A percentile compares a stretch with the other conserved stretches of the same genome.
Evolutionary conservation across 2,888 invertebrate genomes (phyloP).

Genomic region (Colostygia pectinataria): DNA sequence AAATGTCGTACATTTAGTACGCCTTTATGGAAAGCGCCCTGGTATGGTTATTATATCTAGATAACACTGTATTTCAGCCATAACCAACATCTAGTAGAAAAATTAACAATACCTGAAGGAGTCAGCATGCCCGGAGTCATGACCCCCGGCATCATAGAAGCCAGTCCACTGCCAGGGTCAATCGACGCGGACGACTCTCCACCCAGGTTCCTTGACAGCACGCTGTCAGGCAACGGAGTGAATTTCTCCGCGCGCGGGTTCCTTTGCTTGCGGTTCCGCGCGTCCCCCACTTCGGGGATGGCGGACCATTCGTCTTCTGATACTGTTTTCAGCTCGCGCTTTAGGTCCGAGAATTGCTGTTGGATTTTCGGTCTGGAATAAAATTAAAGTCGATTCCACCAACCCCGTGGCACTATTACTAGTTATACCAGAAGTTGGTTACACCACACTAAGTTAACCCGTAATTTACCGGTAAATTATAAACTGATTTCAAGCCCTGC

Average conservation of each 20-base stretch:
- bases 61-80: no score
- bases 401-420: no score
- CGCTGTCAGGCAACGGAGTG: slow-evolving; percentile 98
- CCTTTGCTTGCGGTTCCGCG: slow-evolving; percentile 96
- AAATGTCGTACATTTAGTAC: no score
- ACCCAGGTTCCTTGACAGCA: slow-evolving; percentile 92
- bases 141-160: slow-evolving; percentile 94
- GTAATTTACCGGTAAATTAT: no score
- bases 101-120: slow-evolving; percentile 84
- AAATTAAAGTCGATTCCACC: no score
- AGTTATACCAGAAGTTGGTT: no score
- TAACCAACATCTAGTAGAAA: no score
- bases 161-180: slow-evolving; percentile 93
- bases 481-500: no score
- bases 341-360: slow-evolving; percentile 99
- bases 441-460: no score
- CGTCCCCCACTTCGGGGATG: slow-evolving; percentile 99
- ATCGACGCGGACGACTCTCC: slow-evolving; percentile 90
- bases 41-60: no score
- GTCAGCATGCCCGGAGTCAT: slow-evolving; percentile 94
- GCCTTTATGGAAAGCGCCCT: no score
- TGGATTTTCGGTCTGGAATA: slow-evolving; percentile 95
- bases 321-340: slow-evolving; percentile 91
- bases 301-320: slow-evolving; percentile 98
- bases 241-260: slow-evolving; percentile 98